Conservation (phyloP, 2,888 invertebrate species). For the Frankliniella intonsa region DNA sequence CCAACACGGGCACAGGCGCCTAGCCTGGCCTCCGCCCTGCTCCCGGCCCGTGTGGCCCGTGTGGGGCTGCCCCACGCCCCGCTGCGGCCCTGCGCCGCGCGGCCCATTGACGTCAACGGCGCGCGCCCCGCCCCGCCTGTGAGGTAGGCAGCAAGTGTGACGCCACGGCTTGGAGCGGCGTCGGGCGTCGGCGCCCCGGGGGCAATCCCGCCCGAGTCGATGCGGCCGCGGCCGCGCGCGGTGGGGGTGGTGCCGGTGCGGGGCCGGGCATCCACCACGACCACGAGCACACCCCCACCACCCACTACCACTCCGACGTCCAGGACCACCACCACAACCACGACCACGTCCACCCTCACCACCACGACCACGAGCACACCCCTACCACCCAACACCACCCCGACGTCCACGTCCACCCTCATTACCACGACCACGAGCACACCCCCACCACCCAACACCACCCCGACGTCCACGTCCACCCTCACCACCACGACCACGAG, state of each 20-base stretch:
- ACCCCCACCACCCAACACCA: no score
- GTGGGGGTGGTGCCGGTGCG: not conserved
- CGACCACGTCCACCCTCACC: no score
- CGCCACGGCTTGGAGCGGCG: not conserved
- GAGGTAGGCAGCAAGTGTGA: slow-evolving; percentile 15
- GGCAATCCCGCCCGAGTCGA: slow-evolving; percentile 2
- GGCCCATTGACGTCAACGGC: slow-evolving; percentile 12
- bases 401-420: no score
- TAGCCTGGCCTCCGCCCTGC: not conserved
- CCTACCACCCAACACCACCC: no score
- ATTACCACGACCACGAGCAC: no score
- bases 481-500: no score
- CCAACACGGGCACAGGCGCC: no score
- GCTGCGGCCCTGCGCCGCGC: not conserved
- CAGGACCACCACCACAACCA: no score
- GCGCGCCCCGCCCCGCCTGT: not conserved
- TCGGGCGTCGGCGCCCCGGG: not conserved
- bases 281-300: no score
- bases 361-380: no score
- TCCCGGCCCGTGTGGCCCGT: not conserved
- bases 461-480: no score
- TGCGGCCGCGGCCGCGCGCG: not conserved
- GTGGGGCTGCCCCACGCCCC: not conserved
- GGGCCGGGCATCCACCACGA: not conserved
- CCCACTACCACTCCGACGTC: no score